These are phyloP conservation scores for Idaea dimidiata DNA, from an alignment of 2,888 invertebrate genomes.

Conservation along the genomic window DNA sequence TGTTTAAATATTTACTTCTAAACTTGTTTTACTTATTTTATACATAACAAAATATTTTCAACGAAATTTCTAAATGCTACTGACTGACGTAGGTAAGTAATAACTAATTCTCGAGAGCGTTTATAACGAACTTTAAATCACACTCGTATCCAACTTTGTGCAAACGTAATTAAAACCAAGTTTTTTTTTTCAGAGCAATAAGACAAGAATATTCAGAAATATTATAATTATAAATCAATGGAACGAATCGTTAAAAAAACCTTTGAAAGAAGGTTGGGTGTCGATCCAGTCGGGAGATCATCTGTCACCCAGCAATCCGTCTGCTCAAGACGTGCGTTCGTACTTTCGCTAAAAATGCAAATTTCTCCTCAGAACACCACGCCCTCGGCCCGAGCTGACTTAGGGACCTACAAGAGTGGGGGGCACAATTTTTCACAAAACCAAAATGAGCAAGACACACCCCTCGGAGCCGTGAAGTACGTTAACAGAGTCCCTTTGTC, in stretches of 20 bases:
- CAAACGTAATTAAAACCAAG: neutral
- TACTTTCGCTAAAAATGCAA: slow-evolving; percentile 78
- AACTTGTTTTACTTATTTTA: neutral
- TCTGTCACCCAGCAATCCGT: slow-evolving; percentile 69
- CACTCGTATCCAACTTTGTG: neutral
- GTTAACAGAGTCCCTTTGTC: slow-evolving; percentile 43
- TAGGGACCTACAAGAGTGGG: slow-evolving; percentile 48
- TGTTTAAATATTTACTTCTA: neutral
- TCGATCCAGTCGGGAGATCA: slow-evolving; percentile 57
- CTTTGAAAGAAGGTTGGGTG: slow-evolving; percentile 34
- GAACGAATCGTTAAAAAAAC: slow-evolving; percentile 26
- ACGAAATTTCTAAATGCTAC: too few relatives aligned
- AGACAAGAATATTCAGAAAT: neutral
- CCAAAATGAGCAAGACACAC: slow-evolving; percentile 72
- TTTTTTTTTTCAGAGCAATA: neutral
- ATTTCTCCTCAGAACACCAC: slow-evolving; percentile 69
- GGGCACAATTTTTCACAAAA: slow-evolving; percentile 72
- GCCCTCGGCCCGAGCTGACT: slow-evolving; percentile 62
- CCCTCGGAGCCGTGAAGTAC: slow-evolving; percentile 55
- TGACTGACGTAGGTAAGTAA: too few relatives aligned
- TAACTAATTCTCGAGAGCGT: neutral
- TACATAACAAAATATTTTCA: too few relatives aligned
- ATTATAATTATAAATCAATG: slow-evolving; percentile 15
- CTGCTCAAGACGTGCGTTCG: slow-evolving; percentile 69
- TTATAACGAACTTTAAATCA: neutral